phyloP scores from a whole-genome alignment of 2,113 vertebrate genomes.

The Petrocephalus zakoni region DNA sequence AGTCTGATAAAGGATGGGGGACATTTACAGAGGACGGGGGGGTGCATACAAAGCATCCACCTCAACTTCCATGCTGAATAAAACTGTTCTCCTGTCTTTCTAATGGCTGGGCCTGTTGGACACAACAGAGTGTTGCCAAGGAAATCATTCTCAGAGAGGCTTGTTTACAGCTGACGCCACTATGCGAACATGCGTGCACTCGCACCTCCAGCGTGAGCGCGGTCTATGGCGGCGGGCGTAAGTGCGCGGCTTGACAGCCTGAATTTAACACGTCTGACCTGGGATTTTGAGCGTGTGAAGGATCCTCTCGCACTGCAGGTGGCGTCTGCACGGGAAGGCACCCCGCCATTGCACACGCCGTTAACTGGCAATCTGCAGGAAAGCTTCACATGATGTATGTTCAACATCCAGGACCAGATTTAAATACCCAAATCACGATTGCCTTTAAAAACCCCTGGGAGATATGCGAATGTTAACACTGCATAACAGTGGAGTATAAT shows the following conservation, averaged over 20 bases:
- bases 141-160: conserved; percentile 24
- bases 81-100: conserved; percentile 31
- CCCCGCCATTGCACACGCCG: not conserved
- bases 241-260: not conserved
- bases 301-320: not conserved
- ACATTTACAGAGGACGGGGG: conserved; percentile 37
- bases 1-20: conserved; percentile 34
- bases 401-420: not conserved
- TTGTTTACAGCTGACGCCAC: conserved; percentile 24
- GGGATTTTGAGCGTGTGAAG: not conserved
- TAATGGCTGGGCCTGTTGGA: conserved; percentile 16
- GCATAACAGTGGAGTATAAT: not conserved
- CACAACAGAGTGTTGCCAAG: conserved; percentile 33
- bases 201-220: not conserved
- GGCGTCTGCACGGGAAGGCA: not conserved
- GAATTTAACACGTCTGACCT: not conserved
- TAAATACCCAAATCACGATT: not conserved
- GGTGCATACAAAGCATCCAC: conserved; percentile 38
- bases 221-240: not conserved
- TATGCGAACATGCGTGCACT: conserved; percentile 6
- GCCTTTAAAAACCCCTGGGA: not conserved
- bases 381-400: not conserved
- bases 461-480: not conserved
- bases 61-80: conserved; percentile 24
- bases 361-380: not conserved